Evolutionary conservation across 1,140 invertebrate genomes (phyloP), one percentile per base, ranked within the genome.

Genomic region (Pectinophora gossypiella): DNA sequence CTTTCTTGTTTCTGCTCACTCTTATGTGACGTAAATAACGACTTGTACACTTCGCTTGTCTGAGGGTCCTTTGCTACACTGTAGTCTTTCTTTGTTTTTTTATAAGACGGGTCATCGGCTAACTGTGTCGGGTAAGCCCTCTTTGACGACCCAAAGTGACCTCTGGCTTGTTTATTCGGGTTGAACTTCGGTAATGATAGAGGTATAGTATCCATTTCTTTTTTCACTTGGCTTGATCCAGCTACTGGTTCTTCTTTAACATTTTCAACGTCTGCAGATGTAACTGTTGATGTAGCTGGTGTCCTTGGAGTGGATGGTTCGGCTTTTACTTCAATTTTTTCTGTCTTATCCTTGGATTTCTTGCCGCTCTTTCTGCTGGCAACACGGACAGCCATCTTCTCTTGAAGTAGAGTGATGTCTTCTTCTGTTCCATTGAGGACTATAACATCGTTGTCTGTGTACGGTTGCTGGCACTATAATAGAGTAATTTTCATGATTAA

Each of bases 41-140:
- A 98, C 85, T 99, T 99, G 72, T 95, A 98, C 0, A 97, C 96
- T 80, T 96, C 93, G 52, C 93, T 95, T 0, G 93, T 93, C 61
- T 95, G 95, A 0, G 96, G 95, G 89, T 99, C 97, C 62, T 97
- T 94, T n/a, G 96, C 94, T 36, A 98, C 92, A 73, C 95, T 96
- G 68, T 97, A 96, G 36, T 93, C 89, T 0, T 89, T 89, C 71
- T 93, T 95, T 3, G 94, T 91, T 76, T 95, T 95, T 66, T 94
- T 95, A 47, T 93, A 91, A 21, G 90, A 91, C 5, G 92, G 93
- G 78, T 93, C 92, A 61, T 91, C 78, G 38, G 89, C 79, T 0
- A 88, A 48, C 27, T 78, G 72, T 21, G 64, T 76, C 12, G 78
- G 60, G n/a, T 38, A 44, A 10, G 76, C 80, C 40, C 83, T 51